phyloP scores from a whole-genome alignment of 2,113 vertebrate genomes.

The Melospiza melodia region DNA sequence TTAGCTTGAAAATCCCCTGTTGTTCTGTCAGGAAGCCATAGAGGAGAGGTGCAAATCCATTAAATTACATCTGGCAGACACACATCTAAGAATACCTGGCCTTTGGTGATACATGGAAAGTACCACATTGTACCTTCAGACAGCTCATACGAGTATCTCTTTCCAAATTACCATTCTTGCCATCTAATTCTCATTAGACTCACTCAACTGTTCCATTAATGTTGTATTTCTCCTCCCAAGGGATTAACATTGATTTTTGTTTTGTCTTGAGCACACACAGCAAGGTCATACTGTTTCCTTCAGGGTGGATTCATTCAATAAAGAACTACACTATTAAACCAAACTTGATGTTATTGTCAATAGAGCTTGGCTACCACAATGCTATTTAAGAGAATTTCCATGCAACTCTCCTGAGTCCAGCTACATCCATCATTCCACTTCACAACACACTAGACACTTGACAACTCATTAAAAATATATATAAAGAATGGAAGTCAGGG shows the following conservation, averaged over 20 bases:
- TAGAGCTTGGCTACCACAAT: not conserved
- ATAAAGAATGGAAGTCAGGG: not conserved
- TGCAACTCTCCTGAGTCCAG: conserved; percentile 1
- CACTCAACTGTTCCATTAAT: conserved; percentile 23
- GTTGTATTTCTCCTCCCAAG: conserved; percentile 19
- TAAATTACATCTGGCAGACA: conserved; percentile 7
- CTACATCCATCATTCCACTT: not conserved
- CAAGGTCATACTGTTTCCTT: conserved; percentile 47
- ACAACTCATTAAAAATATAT: conserved; percentile 36
- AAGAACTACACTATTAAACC: conserved; percentile 26
- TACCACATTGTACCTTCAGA: not conserved
- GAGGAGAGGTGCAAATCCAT: conserved; percentile 7
- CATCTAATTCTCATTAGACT: conserved; percentile 53
- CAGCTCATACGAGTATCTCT: not conserved
- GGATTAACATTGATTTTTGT: conserved; percentile 37
- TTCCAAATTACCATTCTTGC: conserved; percentile 45
- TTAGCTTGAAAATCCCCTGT: conserved; percentile 22
- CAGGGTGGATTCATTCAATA: conserved; percentile 48
- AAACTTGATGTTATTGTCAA: not conserved
- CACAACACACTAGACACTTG: not conserved
- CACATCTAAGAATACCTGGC: not conserved
- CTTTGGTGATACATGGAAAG: not conserved
- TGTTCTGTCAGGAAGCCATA: conserved; percentile 13
- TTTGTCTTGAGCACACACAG: not conserved
- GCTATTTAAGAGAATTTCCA: not conserved